Evolutionary conservation across 1,140 invertebrate genomes (phyloP).

Genomic region (Saccostrea glomerata): DNA sequence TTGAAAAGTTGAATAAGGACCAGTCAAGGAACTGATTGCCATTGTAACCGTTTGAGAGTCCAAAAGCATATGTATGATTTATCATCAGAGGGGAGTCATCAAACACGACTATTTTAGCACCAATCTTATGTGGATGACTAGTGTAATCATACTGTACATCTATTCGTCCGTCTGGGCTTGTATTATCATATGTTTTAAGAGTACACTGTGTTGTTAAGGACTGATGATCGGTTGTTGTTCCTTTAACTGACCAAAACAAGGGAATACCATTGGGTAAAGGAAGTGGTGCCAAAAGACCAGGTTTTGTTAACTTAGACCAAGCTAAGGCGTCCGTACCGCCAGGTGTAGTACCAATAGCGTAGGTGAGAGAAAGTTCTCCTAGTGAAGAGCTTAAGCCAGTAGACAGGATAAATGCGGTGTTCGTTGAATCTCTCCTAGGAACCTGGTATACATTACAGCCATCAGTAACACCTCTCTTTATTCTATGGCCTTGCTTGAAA

Average conservation of each 20-base stretch:
- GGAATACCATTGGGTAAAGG: conserved; percentile 58
- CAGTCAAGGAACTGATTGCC: neutral
- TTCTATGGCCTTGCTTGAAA: neutral
- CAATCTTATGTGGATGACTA: conserved; percentile 59
- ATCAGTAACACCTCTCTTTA: conserved; percentile 47
- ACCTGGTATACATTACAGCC: conserved; percentile 53
- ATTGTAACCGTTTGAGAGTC: conserved; percentile 49
- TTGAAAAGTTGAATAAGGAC: neutral
- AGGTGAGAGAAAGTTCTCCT: conserved; percentile 48
- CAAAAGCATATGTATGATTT: conserved; percentile 49
- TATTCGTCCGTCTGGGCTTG: conserved; percentile 60
- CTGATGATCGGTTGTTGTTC: conserved; percentile 56
- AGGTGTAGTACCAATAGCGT: conserved; percentile 53
- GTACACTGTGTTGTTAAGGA: conserved; percentile 43
- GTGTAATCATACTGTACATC: conserved; percentile 48
- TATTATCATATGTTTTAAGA: conserved; percentile 60
- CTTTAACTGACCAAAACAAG: conserved; percentile 61
- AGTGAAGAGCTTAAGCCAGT: conserved; percentile 32
- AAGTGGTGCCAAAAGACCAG: neutral
- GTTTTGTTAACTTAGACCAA: conserved; percentile 54
- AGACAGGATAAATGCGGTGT: conserved; percentile 56
- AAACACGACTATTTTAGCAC: conserved; percentile 54
- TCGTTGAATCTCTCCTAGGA: conserved; percentile 40
- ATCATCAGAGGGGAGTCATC: conserved; percentile 56
- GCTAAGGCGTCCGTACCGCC: conserved; percentile 53